Evolutionary conservation across 2,888 invertebrate genomes (phyloP).

Genomic region (Hartigia nigra): DNA sequence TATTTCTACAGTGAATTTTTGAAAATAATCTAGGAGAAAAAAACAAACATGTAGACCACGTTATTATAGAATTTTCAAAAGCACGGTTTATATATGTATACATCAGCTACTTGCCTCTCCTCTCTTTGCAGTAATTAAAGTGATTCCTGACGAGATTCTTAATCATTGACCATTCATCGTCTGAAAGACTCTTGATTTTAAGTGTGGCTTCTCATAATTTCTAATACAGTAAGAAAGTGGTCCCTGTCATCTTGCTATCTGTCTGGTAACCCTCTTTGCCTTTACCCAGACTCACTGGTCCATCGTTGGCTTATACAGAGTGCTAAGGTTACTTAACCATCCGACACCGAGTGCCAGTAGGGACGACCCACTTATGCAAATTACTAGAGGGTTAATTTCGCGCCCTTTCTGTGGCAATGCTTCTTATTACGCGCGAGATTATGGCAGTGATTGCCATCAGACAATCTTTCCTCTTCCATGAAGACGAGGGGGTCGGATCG

Average conservation of each 20-base stretch:
- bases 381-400: slow-evolving; percentile 52
- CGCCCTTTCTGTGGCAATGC: slow-evolving; percentile 29
- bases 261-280: background rate
- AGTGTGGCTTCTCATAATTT: slow-evolving; percentile 63
- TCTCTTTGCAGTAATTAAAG: slow-evolving; percentile 50
- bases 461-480: background rate
- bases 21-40: slow-evolving; percentile 23
- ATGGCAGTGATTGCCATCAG: background rate
- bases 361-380: slow-evolving; percentile 56
- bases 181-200: slow-evolving; percentile 65
- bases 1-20: background rate
- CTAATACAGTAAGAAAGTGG: slow-evolving; percentile 51
- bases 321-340: background rate
- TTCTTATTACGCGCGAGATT: slow-evolving; percentile 9
- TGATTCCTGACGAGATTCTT: slow-evolving; percentile 43
- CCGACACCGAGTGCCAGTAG: slow-evolving; percentile 12
- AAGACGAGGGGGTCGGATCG: background rate
- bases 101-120: background rate
- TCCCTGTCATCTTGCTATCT: slow-evolving; percentile 46
- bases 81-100: background rate
- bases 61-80: background rate
- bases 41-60: background rate
- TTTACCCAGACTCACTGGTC: background rate
- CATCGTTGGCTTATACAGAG: background rate
- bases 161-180: slow-evolving; percentile 62